Evolutionary conservation across 1,140 invertebrate species (phyloP), one percentile per base, ranked within the genome.

Genomic region (Drosophila tani): DNA sequence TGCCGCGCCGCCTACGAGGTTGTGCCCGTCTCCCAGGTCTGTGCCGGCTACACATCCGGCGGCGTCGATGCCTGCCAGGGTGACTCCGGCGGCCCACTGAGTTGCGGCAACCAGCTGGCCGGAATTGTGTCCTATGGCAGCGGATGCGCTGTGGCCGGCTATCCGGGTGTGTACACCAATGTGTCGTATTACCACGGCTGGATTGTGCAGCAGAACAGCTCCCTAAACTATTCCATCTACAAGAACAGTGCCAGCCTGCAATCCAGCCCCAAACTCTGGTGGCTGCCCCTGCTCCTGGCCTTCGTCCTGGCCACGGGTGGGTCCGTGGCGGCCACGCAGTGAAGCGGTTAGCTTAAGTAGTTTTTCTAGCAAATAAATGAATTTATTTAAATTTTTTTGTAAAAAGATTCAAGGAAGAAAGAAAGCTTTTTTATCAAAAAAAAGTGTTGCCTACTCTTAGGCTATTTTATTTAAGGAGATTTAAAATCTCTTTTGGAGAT

Each of bases 131-230:
- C 94, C 19, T 95, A 94, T 93, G 96, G 95, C 15, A 81, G 92
- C 19, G 93, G 94, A 0, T 96, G 96, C 77, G 95, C 93, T 0
- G 53, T 86, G 35, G 80, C 93, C 0, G 91, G 92, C 0, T 93
- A 91, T 73, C 95, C 95, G 3, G 95, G 95, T 3, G 94, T 96
- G 19, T 96, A 95, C 84, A 95, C 96, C 0, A 94, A 94, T 69
- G 95, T 97, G 0, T 93, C 95, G 0, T 64, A 90, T 5, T 96
- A 94, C 71, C 15, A 95, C 1, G 93, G 94, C 38, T 95, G 94
- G 94, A 92, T 94, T 14, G 43, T 68, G n/a, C 14, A 58, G 32
- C 62, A 59, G 41, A 91, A 91, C 17, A 47, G 2, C 2, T 58
- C 85, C 0, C 58, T 91, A 0, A 68, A 91, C 55, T 91, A 91